Conservation (phyloP, 2,888 invertebrate species). For the Anticlea derivata region DNA sequence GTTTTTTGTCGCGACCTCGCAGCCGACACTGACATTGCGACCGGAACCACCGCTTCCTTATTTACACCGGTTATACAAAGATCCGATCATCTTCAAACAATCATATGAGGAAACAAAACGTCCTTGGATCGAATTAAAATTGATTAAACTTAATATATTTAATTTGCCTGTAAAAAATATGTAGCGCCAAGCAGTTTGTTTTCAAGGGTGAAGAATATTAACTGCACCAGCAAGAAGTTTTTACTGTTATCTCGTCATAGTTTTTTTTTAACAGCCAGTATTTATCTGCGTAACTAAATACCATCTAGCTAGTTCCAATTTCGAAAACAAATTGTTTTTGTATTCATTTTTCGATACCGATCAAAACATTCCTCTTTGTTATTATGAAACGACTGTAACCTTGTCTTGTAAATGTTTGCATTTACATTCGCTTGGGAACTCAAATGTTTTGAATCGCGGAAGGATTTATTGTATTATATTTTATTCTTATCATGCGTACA, state of each 20-base stretch:
- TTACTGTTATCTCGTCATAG: not conserved
- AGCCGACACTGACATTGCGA: constrained; percentile 70
- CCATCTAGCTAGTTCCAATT: constrained; percentile 9
- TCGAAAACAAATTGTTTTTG: constrained; percentile 10
- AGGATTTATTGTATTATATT: constrained; percentile 36
- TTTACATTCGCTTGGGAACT: constrained; percentile 39
- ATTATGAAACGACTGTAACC: constrained; percentile 48
- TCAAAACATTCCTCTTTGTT: constrained; percentile 23
- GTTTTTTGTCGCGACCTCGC: constrained; percentile 62
- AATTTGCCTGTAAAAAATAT: no score
- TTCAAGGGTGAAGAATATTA: no score
- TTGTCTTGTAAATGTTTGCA: constrained; percentile 49
- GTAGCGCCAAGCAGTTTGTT: no score
- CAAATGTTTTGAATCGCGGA: constrained; percentile 36
- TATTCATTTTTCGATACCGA: constrained; percentile 13
- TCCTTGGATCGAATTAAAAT: constrained; percentile 3
- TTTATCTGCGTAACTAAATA: constrained; percentile 9
- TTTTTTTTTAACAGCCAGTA: not conserved
- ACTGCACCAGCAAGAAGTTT: not conserved
- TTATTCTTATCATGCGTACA: constrained; percentile 34
- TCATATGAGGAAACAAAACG: constrained; percentile 32
- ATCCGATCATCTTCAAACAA: constrained; percentile 24
- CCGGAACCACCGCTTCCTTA: constrained; percentile 70
- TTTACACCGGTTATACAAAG: constrained; percentile 36
- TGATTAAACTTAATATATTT: not conserved